Conservation (phyloP, 2,888 invertebrate species). For the Sphaerophoria taeniata region DNA sequence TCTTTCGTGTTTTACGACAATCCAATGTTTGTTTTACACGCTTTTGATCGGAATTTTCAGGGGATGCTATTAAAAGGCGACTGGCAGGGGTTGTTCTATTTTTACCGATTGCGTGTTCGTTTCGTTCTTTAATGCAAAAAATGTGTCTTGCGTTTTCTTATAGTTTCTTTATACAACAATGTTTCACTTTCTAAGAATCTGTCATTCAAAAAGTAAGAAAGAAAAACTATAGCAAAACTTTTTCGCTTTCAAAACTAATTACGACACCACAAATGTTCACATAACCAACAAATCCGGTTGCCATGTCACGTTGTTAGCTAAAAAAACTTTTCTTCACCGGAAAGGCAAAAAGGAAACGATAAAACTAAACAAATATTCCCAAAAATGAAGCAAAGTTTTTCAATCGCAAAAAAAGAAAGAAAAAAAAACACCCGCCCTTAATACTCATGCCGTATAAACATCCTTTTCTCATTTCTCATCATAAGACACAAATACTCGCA, state of each 20-base stretch:
- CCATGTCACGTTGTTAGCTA: not conserved
- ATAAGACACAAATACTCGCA: not conserved
- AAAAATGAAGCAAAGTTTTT: not conserved
- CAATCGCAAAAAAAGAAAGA: not conserved
- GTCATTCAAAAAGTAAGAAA: too few species aligned
- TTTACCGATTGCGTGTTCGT: constrained; percentile 58
- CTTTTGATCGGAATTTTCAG: constrained; percentile 61
- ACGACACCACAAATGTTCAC: too few species aligned
- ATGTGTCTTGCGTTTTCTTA: too few species aligned
- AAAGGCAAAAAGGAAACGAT: constrained; percentile 27
- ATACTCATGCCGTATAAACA: constrained; percentile 31
- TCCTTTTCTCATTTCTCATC: constrained; percentile 28
- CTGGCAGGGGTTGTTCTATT: constrained; percentile 35
- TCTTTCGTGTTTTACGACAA: constrained; percentile 49
- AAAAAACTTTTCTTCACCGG: not conserved
- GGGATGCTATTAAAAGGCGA: not conserved
- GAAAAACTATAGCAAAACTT: not conserved
- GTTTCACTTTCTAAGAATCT: too few species aligned
- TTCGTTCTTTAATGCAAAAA: too few species aligned
- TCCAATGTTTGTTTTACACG: constrained; percentile 51
- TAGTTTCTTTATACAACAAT: too few species aligned
- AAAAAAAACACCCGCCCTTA: constrained; percentile 1
- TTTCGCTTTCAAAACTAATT: not conserved
- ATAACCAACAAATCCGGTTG: not conserved
- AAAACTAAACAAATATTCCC: constrained; percentile 30